Conservation (phyloP, 1,140 invertebrate species). For the Lycorma delicatula region DNA sequence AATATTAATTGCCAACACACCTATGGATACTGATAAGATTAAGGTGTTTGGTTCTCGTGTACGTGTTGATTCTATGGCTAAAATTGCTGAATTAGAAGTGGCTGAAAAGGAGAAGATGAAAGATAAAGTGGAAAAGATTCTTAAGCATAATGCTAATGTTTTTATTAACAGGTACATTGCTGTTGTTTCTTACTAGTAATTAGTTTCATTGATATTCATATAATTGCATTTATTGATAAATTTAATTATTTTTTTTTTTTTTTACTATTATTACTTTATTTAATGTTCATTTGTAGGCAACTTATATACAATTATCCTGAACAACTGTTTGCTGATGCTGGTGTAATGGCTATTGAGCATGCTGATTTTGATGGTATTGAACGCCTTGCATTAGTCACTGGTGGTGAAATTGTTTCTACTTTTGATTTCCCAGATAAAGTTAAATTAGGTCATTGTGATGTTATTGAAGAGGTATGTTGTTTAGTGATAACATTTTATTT, state of each 20-base stretch:
- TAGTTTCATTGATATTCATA: too few relatives aligned
- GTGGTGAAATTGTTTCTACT: slow-evolving; percentile 97
- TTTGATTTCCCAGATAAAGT: slow-evolving; percentile 90
- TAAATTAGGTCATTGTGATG: slow-evolving; percentile 86
- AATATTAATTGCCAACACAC: slow-evolving; percentile 99
- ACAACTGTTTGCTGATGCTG: slow-evolving; percentile 96
- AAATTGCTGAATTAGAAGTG: slow-evolving; percentile 94
- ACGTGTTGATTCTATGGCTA: slow-evolving; percentile 94
- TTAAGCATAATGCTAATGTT: slow-evolving; percentile 93
- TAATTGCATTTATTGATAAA: too few relatives aligned
- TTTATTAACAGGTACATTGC: slow-evolving; percentile 95
- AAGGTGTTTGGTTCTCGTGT: slow-evolving; percentile 99
- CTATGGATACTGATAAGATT: slow-evolving; percentile 99
- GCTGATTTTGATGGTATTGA: slow-evolving; percentile 99
- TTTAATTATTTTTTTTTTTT: too few relatives aligned
- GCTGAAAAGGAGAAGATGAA: slow-evolving; percentile 99
- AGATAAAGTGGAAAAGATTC: slow-evolving; percentile 95
- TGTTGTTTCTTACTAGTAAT: too few relatives aligned
- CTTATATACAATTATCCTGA: slow-evolving; percentile 99
- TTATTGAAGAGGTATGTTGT: slow-evolving; percentile 87
- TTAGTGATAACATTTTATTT: too few relatives aligned
- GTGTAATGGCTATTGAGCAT: slow-evolving; percentile 99
- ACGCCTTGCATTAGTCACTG: slow-evolving; percentile 90
- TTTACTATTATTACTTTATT: too few relatives aligned
- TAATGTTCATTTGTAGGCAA: slow-evolving; percentile 63